Evolutionary conservation across 37 sponge, comb jelly and placozoan species (phyloP).

Genomic region (Ephydatia muelleri): DNA sequence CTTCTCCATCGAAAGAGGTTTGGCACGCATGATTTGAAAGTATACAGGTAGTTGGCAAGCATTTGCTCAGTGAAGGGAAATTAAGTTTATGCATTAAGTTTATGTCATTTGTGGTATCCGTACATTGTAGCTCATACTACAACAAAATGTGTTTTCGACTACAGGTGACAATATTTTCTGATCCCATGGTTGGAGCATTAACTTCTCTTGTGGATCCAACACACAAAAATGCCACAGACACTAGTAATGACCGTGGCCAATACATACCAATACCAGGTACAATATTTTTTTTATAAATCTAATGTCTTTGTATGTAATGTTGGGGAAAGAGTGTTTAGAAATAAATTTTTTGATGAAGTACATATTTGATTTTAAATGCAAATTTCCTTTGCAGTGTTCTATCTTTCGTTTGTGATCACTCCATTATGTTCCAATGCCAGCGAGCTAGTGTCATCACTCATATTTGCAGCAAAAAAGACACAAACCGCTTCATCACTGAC

Average conservation of each 20-base stretch:
- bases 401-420: constrained; percentile 88
- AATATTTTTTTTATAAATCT: neutral
- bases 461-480: constrained; percentile 88
- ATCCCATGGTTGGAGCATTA: constrained; percentile 86
- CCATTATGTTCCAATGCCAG: constrained; percentile 95
- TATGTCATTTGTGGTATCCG: no score
- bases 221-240: constrained; percentile 27
- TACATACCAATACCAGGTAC: constrained; percentile 74
- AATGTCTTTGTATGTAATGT: neutral
- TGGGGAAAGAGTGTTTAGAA: neutral
- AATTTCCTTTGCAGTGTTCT: constrained; percentile 68
- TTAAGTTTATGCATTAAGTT: no score
- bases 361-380: no score
- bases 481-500: constrained; percentile 80
- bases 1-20: no score
- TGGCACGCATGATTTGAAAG: no score
- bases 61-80: no score
- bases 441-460: constrained; percentile 91
- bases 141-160: neutral
- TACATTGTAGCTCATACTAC: no score
- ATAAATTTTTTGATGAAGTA: neutral
- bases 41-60: no score
- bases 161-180: constrained; percentile 85
- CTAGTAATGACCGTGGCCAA: constrained; percentile 21
- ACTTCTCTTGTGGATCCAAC: constrained; percentile 62